phyloP scores from a whole-genome alignment of 1,140 invertebrate species.

The Tetramorium alpestre region DNA sequence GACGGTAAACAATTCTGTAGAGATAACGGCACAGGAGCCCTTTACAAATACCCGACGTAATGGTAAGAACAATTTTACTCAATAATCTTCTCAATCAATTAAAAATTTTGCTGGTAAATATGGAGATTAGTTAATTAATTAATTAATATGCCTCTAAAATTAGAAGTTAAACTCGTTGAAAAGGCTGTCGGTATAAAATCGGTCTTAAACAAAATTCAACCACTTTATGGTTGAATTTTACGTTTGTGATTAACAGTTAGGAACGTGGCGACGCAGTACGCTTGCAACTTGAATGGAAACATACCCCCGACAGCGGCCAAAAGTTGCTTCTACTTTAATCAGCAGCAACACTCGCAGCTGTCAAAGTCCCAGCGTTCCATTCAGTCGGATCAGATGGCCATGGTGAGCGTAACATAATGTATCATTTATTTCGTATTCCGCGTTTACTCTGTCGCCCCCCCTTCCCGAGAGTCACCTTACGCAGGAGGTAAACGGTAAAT shows the following conservation, averaged over 20 bases:
- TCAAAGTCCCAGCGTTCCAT: constrained; percentile 81
- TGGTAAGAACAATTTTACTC: constrained; percentile 39
- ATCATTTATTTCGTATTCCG: not conserved
- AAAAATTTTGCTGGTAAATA: not conserved
- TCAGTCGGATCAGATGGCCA: constrained; percentile 78
- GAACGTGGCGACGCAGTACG: constrained; percentile 74
- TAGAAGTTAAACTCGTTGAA: not conserved
- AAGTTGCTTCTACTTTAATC: constrained; percentile 80
- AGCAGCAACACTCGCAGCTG: constrained; percentile 71
- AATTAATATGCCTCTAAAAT: not conserved
- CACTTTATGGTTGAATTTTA: too few species aligned
- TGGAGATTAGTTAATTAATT: not conserved
- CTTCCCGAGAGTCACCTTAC: not conserved
- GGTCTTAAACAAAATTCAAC: not conserved
- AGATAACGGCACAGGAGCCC: constrained; percentile 20
- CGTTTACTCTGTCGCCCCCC: not conserved
- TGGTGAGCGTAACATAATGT: constrained; percentile 72
- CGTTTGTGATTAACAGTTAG: constrained; percentile 39
- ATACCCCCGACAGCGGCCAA: constrained; percentile 76
- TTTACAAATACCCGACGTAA: constrained; percentile 34
- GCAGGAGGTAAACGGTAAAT: constrained; percentile 65
- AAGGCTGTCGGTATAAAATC: not conserved
- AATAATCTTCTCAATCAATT: not conserved
- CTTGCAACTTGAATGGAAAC: constrained; percentile 76
- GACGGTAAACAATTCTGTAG: constrained; percentile 31